A percentile compares a stretch with the other conserved stretches of the same genome.
Evolutionary conservation across 2,113 vertebrate species (phyloP).

Genomic region (Notarius quadriscutis): DNA sequence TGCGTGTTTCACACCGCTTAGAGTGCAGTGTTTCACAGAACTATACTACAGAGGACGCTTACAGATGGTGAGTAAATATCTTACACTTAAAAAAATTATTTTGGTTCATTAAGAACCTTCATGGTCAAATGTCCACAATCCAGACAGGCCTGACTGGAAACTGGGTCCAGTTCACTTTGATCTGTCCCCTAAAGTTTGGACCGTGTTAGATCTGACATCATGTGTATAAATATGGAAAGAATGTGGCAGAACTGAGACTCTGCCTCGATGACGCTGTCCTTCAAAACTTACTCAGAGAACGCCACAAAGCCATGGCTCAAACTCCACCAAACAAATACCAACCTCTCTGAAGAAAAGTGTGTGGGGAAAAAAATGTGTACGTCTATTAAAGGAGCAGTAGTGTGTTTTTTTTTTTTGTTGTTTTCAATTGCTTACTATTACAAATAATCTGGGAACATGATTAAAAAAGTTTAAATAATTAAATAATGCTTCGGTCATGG

Average conservation of each 20-base stretch:
- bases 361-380: background rate
- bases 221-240: background rate
- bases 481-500: background rate
- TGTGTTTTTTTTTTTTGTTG: no score
- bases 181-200: background rate
- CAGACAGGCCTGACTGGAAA: background rate
- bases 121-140: background rate
- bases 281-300: background rate
- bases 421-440: no score
- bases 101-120: background rate
- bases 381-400: background rate
- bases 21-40: background rate
- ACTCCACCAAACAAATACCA: background rate
- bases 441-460: background rate
- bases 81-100: background rate
- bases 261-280: background rate
- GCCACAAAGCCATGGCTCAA: background rate
- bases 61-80: background rate
- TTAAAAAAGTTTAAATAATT: no score
- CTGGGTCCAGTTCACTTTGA: background rate
- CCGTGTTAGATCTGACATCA: background rate
- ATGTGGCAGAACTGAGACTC: background rate
- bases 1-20: background rate
- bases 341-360: background rate
- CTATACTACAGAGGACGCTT: background rate